Evolutionary conservation across 2,888 invertebrate genomes (phyloP).

Genomic region (Molanna angustata): DNA sequence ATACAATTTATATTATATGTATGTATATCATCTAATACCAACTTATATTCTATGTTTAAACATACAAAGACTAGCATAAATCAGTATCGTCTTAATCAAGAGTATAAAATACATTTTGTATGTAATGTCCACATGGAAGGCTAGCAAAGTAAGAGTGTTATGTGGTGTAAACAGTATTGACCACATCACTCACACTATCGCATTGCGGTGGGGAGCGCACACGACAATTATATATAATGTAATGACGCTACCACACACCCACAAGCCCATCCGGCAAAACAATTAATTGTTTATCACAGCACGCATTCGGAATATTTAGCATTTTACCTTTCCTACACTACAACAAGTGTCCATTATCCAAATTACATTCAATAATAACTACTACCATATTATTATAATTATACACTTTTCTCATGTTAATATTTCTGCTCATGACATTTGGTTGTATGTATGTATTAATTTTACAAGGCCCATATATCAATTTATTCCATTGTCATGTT

Average conservation of each 20-base stretch:
- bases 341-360: not conserved
- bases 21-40: slow-evolving; percentile 12
- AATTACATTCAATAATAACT: not conserved
- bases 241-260: slow-evolving; percentile 13
- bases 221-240: too few relatives aligned
- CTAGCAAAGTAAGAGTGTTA: slow-evolving; percentile 4
- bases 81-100: slow-evolving; percentile 44
- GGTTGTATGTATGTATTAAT: not conserved
- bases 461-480: not conserved
- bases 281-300: slow-evolving; percentile 28
- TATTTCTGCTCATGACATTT: too few relatives aligned
- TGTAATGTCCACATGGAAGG: slow-evolving; percentile 13
- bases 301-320: slow-evolving; percentile 27
- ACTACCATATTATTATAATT: too few relatives aligned
- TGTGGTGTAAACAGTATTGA: not conserved
- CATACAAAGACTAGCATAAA: slow-evolving; percentile 52
- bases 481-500: too few relatives aligned
- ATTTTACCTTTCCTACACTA: not conserved
- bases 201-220: too few relatives aligned
- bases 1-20: slow-evolving; percentile 8
- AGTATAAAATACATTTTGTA: slow-evolving; percentile 37
- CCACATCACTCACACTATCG: not conserved
- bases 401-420: too few relatives aligned
- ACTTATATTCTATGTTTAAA: slow-evolving; percentile 24
- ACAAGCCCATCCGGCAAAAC: slow-evolving; percentile 19